phyloP scores from a whole-genome alignment of 2,888 invertebrate species.

The Argyra leucocephala region DNA sequence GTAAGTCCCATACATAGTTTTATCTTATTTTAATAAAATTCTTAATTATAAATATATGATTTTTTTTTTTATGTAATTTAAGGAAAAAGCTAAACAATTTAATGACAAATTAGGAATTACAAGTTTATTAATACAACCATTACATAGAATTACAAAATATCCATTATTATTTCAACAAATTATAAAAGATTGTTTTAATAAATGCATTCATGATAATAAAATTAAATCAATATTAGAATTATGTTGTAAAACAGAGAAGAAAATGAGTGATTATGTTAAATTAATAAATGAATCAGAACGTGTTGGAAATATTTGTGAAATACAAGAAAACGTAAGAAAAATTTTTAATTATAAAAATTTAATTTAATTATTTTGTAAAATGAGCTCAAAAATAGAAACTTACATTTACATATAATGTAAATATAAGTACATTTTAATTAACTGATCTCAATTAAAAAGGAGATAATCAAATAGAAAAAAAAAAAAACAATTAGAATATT shows the following conservation, averaged over 20 bases:
- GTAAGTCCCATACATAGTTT: neutral
- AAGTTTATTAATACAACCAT: slow-evolving; percentile 42
- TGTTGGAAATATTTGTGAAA: slow-evolving; percentile 39
- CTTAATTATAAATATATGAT: neutral
- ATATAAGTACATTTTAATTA: neutral
- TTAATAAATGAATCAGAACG: slow-evolving; percentile 41
- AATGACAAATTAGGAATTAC: slow-evolving; percentile 42
- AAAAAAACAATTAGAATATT: neutral
- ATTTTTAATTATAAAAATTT: too few relatives aligned
- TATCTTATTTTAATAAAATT: neutral
- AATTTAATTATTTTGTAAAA: too few relatives aligned
- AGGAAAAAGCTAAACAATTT: slow-evolving; percentile 38
- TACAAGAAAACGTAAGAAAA: slow-evolving; percentile 34
- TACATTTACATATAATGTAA: too few relatives aligned
- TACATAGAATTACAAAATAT: slow-evolving; percentile 42
- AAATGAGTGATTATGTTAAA: slow-evolving; percentile 35
- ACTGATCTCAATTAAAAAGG: neutral
- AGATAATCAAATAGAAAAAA: neutral
- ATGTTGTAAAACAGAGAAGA: slow-evolving; percentile 41
- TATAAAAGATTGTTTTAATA: slow-evolving; percentile 39
- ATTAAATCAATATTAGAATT: slow-evolving; percentile 39
- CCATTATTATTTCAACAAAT: slow-evolving; percentile 38
- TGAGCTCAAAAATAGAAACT: too few relatives aligned
- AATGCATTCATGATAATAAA: too few relatives aligned
- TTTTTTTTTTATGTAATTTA: slow-evolving; percentile 20